Base-by-base conservation (phyloP, 1,140 invertebrate genomes). In the Brachionus plicatilis region DNA sequence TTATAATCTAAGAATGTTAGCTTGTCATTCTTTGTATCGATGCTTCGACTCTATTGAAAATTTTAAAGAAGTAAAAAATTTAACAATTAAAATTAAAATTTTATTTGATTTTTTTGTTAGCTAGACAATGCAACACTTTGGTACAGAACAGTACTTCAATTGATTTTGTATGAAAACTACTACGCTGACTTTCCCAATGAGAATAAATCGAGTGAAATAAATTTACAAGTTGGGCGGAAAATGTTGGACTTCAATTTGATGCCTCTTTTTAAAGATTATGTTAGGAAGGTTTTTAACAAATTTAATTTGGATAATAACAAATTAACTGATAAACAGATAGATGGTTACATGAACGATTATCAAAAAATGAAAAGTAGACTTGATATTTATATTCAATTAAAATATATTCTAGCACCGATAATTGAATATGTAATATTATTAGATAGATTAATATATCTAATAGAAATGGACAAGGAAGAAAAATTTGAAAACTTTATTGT, bases 1-100 rank as follows among this genome's bases (percentile, higher is more conserved):
- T 0, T 91, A 93, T 84, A 94, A 94, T 88, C 93, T 93, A 5
- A 91, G 94, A 85, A 95, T 95, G 94, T 88, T 95, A 50, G 93
- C 94, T 6, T 92, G 94, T 8, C 94, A 95, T 87, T 93, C 93
- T 0, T 88, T 93, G 5, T 92, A 93, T 76, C 90, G 94, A 85
- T 92, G 79, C 4, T 24, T 91, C n/a, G 85, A 89, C 53, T 88
- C 90, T 56, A 90, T 90, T 85, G 89, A 93, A 85, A 87, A 60
- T 68, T 82, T 65, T 65, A 68, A 82, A 24, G 79, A 82, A 37
- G 53, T 76, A 68, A 41, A 3, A 60, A 60, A 24, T 65, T 65
- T 65, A 3, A n/a, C 0, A 65, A 65, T 43, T 9, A 17, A 72
- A 72, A 37, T 37, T 41, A 33, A n/a, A 3, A 47, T 29, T 75